Percentiles rank a stretch among this genome's conserved stretches.
These are phyloP conservation scores for Synergus itoensis DNA, from an alignment of 2,888 invertebrate species.

Conservation along the genomic window DNA sequence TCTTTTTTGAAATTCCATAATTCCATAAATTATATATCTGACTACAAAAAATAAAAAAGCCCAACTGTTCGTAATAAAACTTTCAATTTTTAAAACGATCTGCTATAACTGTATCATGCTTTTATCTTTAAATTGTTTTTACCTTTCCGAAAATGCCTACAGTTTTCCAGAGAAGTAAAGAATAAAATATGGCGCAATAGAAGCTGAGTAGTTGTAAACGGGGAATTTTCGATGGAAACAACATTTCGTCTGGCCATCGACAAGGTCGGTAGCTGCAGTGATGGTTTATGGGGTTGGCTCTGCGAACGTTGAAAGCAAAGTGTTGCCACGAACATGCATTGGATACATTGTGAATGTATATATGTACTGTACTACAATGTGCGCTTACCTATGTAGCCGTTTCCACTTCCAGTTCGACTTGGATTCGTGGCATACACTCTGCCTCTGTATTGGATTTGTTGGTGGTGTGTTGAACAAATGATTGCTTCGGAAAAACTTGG, in stretches of 20 bases:
- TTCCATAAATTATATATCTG: too few relatives aligned
- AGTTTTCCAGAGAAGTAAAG: background rate
- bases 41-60: too few relatives aligned
- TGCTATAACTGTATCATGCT: too few relatives aligned
- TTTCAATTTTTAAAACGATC: too few relatives aligned
- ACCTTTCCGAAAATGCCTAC: background rate
- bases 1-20: too few relatives aligned
- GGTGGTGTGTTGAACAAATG: conserved; percentile 75
- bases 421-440: conserved; percentile 51
- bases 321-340: conserved; percentile 56
- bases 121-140: too few relatives aligned
- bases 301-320: conserved; percentile 57
- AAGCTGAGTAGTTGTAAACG: conserved; percentile 2
- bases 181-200: background rate
- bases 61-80: too few relatives aligned
- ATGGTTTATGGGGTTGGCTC: conserved; percentile 52
- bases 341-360: conserved; percentile 48
- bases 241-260: conserved; percentile 17
- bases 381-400: conserved; percentile 56
- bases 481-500: conserved; percentile 72
- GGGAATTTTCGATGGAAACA: conserved; percentile 10
- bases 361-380: conserved; percentile 49
- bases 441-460: conserved; percentile 72
- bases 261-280: conserved; percentile 17
- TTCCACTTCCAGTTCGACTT: conserved; percentile 55